Base-by-base conservation (phyloP, 2,797 vertebrate species). In the Falco novaeseelandiae region DNA sequence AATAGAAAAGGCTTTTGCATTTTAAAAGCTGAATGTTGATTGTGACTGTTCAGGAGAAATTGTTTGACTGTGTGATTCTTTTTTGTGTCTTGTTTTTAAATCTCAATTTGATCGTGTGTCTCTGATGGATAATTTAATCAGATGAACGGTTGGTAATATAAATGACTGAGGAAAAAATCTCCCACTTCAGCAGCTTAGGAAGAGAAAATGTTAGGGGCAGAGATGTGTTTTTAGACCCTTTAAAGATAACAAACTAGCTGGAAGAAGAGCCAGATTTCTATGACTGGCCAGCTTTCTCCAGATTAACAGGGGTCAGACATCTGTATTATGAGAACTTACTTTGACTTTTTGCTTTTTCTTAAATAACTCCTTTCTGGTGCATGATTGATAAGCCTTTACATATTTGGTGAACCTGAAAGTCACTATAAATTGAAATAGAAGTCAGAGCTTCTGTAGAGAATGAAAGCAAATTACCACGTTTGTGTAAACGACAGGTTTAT, bases 1-100 rank as follows among this genome's bases (percentile, higher is more conserved):
- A 93, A 30, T 74, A 89, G 74, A 83, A 92, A 44, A 54, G 49
- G 63, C 49, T 69, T 89, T 83, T 92, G 69, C 14, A 46, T 91
- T 93, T 86, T 67, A 38, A 79, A 87, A 95, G 70, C 70, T 89
- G 40, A n/a, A 59, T 77, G 59, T 59, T 95, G 77, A 59, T 92
- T 82, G 61, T n/a, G 44, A 12, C 26, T 89, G 48, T 77, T 94
- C 46, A 54, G 81, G 51, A 51, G 87, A 90, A 93, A 49, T 72
- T 0, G 59, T 82, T 65, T 27, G 30, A 85, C 80, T 40, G 14
- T 71, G 29, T 51, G 34, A 49, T 81, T 79, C 5, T 81, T 80
- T 76, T 74, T 19, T 46, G 21, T 85, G 22, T 88, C 46, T 21
- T 40, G 16, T 67, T 71, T 81, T 92, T 79, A 73, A 91, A 48